Conservation (phyloP, 2,888 invertebrate genomes). For the Lithophane semibrunnea region DNA sequence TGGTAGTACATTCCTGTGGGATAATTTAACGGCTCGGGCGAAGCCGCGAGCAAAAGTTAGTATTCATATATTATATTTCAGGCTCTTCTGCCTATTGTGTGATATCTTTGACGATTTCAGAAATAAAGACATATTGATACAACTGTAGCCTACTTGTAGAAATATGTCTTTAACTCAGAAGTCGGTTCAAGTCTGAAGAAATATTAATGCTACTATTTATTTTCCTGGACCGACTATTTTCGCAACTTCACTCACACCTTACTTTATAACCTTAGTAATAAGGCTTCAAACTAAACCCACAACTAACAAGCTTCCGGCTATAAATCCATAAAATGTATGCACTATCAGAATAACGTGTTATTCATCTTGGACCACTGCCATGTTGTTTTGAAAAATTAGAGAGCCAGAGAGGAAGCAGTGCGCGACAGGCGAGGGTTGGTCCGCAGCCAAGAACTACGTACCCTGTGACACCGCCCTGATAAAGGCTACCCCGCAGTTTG, state of each 20-base stretch:
- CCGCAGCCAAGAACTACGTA: slow-evolving; percentile 78
- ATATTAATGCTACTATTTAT: neutral
- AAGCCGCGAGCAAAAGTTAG: neutral
- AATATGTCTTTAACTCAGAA: neutral
- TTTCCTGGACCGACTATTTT: neutral
- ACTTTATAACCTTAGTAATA: neutral
- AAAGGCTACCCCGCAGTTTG: slow-evolving; percentile 66
- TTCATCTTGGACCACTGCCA: slow-evolving; percentile 83
- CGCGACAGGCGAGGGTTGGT: slow-evolving; percentile 77
- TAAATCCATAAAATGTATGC: slow-evolving; percentile 76
- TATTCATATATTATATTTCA: neutral
- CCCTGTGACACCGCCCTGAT: slow-evolving; percentile 73
- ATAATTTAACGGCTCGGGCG: neutral
- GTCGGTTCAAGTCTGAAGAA: neutral
- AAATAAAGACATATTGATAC: neutral
- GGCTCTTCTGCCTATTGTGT: no score
- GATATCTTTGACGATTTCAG: neutral
- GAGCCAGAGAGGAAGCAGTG: slow-evolving; percentile 68
- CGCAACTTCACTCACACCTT: neutral
- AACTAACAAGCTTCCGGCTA: slow-evolving; percentile 62
- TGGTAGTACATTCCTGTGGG: neutral
- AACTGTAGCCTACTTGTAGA: neutral
- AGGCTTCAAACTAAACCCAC: slow-evolving; percentile 42
- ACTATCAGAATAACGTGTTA: slow-evolving; percentile 79
- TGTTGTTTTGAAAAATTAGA: slow-evolving; percentile 87